Evolutionary conservation across 1,140 invertebrate genomes (phyloP).

Genomic region (Zaprionus ornatus): DNA sequence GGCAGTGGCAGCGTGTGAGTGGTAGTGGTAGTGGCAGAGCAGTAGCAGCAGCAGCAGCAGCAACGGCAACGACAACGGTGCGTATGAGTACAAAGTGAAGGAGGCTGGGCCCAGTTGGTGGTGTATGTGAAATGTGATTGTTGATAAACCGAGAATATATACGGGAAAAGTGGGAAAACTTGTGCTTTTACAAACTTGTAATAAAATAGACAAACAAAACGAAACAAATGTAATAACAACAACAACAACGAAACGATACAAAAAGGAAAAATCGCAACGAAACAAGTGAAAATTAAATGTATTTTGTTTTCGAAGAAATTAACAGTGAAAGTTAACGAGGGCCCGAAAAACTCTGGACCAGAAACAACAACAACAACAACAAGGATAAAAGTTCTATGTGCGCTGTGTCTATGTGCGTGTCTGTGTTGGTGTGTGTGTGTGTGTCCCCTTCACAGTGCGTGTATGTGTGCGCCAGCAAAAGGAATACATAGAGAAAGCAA

Average conservation of each 20-base stretch:
- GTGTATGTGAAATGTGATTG: constrained; percentile 24
- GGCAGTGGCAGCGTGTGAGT: neutral
- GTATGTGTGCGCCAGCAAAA: constrained; percentile 53
- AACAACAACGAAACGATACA: neutral
- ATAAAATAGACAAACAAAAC: constrained; percentile 20
- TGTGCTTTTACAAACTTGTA: constrained; percentile 43
- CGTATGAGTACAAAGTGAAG: constrained; percentile 36
- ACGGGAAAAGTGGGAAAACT: constrained; percentile 30
- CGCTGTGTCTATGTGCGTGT: constrained; percentile 4
- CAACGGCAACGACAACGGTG: neutral
- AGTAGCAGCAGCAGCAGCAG: constrained; percentile 28
- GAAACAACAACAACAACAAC: neutral
- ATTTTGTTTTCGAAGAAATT: constrained; percentile 18
- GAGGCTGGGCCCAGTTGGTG: constrained; percentile 6
- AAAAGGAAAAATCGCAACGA: neutral
- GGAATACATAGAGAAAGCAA: constrained; percentile 72
- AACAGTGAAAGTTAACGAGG: constrained; percentile 28
- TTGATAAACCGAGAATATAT: constrained; percentile 20
- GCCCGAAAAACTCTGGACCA: constrained; percentile 12
- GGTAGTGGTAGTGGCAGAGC: constrained; percentile 8
- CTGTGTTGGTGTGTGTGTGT: constrained; percentile 4
- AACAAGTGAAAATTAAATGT: constrained; percentile 26
- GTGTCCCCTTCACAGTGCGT: neutral
- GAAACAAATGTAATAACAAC: constrained; percentile 1
- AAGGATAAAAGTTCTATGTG: constrained; percentile 52